phyloP scores from a whole-genome alignment of 2,888 invertebrate species.

The Lithophane socia region DNA sequence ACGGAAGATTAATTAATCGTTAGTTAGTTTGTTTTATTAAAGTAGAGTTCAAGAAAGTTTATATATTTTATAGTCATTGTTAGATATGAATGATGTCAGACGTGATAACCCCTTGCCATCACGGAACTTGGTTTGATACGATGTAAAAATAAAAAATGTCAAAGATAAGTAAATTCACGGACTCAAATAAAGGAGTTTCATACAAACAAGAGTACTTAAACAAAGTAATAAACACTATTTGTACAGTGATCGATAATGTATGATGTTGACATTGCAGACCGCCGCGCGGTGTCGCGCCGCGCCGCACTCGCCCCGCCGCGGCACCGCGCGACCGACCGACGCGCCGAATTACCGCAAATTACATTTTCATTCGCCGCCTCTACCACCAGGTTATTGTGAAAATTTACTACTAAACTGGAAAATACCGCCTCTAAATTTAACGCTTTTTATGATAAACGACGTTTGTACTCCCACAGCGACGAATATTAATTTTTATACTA shows the following conservation, averaged over 20 bases:
- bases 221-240: slow-evolving; percentile 31
- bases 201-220: not conserved
- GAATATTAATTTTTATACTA: slow-evolving; percentile 66
- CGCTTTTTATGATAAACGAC: slow-evolving; percentile 65
- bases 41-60: slow-evolving; percentile 41
- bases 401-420: slow-evolving; percentile 72
- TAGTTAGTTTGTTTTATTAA: slow-evolving; percentile 27
- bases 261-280: slow-evolving; percentile 49
- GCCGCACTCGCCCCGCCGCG: slow-evolving; percentile 44
- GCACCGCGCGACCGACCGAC: slow-evolving; percentile 65
- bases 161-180: slow-evolving; percentile 20
- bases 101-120: slow-evolving; percentile 48
- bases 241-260: slow-evolving; percentile 25
- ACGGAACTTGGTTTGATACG: slow-evolving; percentile 32
- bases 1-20: slow-evolving; percentile 47
- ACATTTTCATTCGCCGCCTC: slow-evolving; percentile 84
- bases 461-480: slow-evolving; percentile 57
- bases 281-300: slow-evolving; percentile 34
- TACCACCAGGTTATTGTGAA: slow-evolving; percentile 71
- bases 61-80: slow-evolving; percentile 42
- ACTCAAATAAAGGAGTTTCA: slow-evolving; percentile 2
- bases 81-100: slow-evolving; percentile 47
- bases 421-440: slow-evolving; percentile 69
- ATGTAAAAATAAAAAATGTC: not conserved
- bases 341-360: slow-evolving; percentile 85